phyloP scores from a whole-genome alignment of 2,797 vertebrate species.

The Mormyrus hasselquistii region DNA sequence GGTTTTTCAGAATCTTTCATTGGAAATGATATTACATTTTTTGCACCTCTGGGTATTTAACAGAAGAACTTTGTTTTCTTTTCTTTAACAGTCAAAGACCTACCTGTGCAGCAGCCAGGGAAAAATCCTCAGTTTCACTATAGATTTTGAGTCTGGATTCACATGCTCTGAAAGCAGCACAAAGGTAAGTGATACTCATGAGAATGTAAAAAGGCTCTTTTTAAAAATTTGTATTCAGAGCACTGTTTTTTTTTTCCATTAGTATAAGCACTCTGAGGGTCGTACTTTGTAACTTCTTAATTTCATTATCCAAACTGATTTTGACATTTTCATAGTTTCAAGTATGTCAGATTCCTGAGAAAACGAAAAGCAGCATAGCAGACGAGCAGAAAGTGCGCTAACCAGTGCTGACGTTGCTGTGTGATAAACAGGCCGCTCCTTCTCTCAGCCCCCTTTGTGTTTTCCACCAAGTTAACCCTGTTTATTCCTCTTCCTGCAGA shows the following conservation, averaged over 20 bases:
- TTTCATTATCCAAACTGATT: neutral
- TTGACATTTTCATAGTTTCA: neutral
- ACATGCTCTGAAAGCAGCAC: constrained; percentile 78
- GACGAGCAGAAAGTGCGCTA: neutral
- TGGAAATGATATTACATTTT: neutral
- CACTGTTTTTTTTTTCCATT: neutral
- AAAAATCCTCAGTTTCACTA: constrained; percentile 70
- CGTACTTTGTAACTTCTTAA: neutral
- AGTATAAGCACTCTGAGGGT: neutral
- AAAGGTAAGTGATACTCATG: constrained; percentile 64
- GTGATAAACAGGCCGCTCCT: neutral
- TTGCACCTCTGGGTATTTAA: neutral
- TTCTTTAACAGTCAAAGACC: constrained; percentile 72
- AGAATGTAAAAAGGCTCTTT: neutral
- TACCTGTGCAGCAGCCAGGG: constrained; percentile 85
- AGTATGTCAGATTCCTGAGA: neutral
- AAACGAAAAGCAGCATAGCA: neutral
- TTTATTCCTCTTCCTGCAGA: neutral
- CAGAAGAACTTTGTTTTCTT: neutral
- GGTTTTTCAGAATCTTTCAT: neutral
- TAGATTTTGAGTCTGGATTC: constrained; percentile 83
- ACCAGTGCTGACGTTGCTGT: neutral
- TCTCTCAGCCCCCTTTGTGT: neutral
- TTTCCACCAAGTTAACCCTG: neutral
- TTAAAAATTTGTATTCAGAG: neutral